Evolutionary conservation across 2,113 vertebrate genomes (phyloP).

Genomic region (Eudyptes chrysolophus): DNA sequence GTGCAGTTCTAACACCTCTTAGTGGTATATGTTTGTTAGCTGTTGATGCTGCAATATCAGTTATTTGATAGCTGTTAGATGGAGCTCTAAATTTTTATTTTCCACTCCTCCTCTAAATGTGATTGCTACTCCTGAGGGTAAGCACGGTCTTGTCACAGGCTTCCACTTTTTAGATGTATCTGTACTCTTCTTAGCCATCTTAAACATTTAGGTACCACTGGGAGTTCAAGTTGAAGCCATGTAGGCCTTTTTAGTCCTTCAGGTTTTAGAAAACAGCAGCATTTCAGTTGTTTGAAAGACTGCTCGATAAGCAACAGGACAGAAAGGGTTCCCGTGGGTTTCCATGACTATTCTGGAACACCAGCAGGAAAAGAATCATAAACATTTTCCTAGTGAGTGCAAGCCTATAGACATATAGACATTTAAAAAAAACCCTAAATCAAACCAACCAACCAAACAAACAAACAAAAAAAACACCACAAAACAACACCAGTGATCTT

Average conservation of each 20-base stretch:
- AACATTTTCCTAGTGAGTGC: not conserved
- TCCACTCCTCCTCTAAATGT: not conserved
- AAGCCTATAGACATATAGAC: not conserved
- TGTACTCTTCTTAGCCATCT: not conserved
- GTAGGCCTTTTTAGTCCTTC: not conserved
- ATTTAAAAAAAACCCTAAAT: not conserved
- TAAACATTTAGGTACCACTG: not conserved
- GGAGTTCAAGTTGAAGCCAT: not conserved
- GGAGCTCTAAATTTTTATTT: not conserved
- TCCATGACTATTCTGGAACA: not conserved
- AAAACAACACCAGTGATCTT: not conserved
- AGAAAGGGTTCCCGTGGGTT: not conserved
- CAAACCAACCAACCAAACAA: not conserved
- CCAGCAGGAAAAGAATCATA: not conserved
- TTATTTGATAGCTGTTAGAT: not conserved
- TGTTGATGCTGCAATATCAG: not conserved
- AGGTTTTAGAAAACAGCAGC: not conserved
- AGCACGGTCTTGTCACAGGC: not conserved
- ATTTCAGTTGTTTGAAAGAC: not conserved
- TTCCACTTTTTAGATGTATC: not conserved
- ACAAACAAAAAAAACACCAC: not conserved
- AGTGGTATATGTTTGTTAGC: not conserved
- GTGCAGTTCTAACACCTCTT: not conserved
- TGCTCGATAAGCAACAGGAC: not conserved
- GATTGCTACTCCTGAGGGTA: not conserved